A percentile compares a stretch with the other conserved stretches of the same genome.
Evolutionary conservation across 2,888 invertebrate species (phyloP).

Genomic region (Mythimna albipuncta): DNA sequence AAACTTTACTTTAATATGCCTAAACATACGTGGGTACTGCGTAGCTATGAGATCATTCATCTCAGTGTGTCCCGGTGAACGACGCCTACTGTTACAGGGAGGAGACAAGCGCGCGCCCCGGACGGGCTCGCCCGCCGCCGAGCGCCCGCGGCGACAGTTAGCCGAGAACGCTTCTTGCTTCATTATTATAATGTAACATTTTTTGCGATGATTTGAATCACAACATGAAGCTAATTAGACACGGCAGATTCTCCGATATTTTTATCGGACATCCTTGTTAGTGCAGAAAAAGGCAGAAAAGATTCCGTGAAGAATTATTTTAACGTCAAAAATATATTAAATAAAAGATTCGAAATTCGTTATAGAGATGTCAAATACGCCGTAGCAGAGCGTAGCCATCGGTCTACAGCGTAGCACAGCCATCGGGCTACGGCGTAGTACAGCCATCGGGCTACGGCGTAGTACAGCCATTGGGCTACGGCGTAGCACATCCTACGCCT

Average conservation of each 20-base stretch:
- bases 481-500: too few species aligned
- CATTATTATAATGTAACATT: not conserved
- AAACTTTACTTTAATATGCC: not conserved
- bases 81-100: not conserved
- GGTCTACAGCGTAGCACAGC: too few species aligned
- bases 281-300: not conserved
- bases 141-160: not conserved
- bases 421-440: too few species aligned
- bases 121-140: not conserved
- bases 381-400: too few species aligned
- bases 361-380: too few species aligned
- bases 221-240: slow-evolving; percentile 2
- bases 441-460: too few species aligned
- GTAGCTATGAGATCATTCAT: not conserved
- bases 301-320: not conserved
- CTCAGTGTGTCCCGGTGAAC: not conserved
- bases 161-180: not conserved
- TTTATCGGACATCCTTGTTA: not conserved
- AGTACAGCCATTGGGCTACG: too few species aligned
- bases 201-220: slow-evolving; percentile 7
- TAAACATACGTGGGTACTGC: not conserved
- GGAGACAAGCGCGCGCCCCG: not conserved
- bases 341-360: too few species aligned
- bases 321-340: not conserved
- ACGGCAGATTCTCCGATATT: not conserved